Conservation (phyloP, 2,888 invertebrate species). For the Pyrgus malvae region DNA sequence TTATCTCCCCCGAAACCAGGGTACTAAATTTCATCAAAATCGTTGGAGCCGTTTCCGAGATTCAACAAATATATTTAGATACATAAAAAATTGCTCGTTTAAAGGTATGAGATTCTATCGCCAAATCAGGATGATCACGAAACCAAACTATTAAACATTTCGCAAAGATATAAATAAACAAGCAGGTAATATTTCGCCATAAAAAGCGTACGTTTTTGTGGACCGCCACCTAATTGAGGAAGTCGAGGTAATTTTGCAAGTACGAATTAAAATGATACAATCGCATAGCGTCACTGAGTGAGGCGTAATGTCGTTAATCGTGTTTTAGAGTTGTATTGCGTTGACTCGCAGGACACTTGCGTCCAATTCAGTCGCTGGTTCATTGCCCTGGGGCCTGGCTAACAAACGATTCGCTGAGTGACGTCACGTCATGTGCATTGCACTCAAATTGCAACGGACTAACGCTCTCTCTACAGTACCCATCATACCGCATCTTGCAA, state of each 20-base stretch:
- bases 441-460: conserved; percentile 62
- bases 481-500: conserved; percentile 18
- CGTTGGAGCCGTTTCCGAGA: too few relatives aligned
- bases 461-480: conserved; percentile 32
- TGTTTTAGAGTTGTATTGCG: conserved; percentile 49
- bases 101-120: too few relatives aligned
- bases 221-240: conserved; percentile 35
- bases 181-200: conserved; percentile 21
- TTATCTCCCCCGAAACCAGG: too few relatives aligned
- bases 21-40: too few relatives aligned
- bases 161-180: conserved; percentile 9
- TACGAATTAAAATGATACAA: conserved; percentile 40
- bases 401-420: conserved; percentile 63
- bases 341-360: conserved; percentile 71
- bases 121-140: too few relatives aligned
- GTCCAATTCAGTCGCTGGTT: conserved; percentile 73
- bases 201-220: conserved; percentile 20
- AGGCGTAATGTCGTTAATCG: conserved; percentile 59
- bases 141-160: too few relatives aligned
- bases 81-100: too few relatives aligned
- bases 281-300: conserved; percentile 43
- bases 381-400: conserved; percentile 64
- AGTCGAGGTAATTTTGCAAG: conserved; percentile 42
- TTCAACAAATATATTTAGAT: too few relatives aligned
- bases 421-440: conserved; percentile 68